phyloP scores from a whole-genome alignment of 2,888 invertebrate genomes.

The Ethmia dodecea region DNA sequence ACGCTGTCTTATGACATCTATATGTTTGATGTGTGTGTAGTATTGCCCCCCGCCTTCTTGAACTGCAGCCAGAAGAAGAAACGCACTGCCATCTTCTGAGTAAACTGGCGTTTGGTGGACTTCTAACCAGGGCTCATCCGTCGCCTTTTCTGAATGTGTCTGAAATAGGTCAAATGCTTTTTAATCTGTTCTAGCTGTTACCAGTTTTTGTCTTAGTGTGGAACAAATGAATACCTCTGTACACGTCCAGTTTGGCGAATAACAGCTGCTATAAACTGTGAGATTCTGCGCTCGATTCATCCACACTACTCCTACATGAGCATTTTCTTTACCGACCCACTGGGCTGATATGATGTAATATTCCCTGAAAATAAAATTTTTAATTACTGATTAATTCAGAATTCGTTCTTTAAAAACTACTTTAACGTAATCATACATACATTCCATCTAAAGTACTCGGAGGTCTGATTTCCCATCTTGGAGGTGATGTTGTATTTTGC shows the following conservation, averaged over 20 bases:
- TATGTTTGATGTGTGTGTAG: constrained; percentile 93
- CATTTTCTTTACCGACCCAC: constrained; percentile 90
- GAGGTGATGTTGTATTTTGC: constrained; percentile 80
- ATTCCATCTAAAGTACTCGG: constrained; percentile 87
- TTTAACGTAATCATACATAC: constrained; percentile 76
- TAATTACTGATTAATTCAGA: neutral
- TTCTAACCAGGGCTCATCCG: constrained; percentile 91
- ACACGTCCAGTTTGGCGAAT: constrained; percentile 90
- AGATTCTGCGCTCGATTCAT: constrained; percentile 96
- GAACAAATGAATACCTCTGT: constrained; percentile 84
- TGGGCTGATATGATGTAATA: constrained; percentile 94
- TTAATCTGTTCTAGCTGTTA: neutral
- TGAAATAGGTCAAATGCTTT: constrained; percentile 35
- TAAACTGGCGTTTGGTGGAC: constrained; percentile 91
- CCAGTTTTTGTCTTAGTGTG: neutral
- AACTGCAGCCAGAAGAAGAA: constrained; percentile 87
- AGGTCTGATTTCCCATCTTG: constrained; percentile 82
- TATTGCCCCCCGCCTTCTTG: constrained; percentile 91
- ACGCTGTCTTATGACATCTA: constrained; percentile 88
- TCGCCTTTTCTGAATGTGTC: constrained; percentile 90
- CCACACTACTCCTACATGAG: constrained; percentile 92
- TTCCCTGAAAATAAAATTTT: constrained; percentile 79
- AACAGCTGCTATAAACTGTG: constrained; percentile 91
- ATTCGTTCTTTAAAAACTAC: neutral
- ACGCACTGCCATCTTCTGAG: constrained; percentile 90